Conservation (phyloP, 2,113 vertebrate genomes). For the Muntiacus reevesi region DNA sequence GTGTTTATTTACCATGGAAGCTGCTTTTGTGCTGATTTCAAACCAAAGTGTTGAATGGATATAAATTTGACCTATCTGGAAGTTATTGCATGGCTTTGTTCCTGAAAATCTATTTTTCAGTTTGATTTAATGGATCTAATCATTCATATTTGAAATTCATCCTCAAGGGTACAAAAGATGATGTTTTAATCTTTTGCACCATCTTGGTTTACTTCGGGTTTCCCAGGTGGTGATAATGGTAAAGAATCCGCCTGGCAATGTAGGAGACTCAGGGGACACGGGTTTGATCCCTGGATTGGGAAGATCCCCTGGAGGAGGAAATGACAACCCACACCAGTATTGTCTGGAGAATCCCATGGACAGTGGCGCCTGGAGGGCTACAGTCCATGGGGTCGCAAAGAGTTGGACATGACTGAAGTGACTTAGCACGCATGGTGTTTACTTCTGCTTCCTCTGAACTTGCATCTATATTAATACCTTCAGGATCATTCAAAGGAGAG, state of each 20-base stretch:
- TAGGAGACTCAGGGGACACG: neutral
- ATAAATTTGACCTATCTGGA: neutral
- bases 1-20: neutral
- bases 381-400: neutral
- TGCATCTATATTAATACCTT: neutral
- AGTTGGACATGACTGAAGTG: neutral
- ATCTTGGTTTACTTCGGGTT: neutral
- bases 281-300: neutral
- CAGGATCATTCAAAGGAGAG: neutral
- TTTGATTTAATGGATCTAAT: neutral
- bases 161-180: neutral
- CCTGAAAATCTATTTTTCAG: neutral
- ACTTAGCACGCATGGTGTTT: neutral
- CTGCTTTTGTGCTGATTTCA: neutral
- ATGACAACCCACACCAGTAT: neutral
- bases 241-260: neutral
- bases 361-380: neutral
- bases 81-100: neutral
- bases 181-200: neutral
- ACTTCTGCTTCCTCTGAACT: neutral
- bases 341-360: neutral
- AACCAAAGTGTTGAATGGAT: neutral
- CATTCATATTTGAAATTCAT: neutral
- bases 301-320: neutral
- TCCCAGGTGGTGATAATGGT: neutral